A percentile compares a stretch with the other conserved stretches of the same genome.
These are phyloP conservation scores for Yponomeuta sedellus DNA, from an alignment of 2,888 invertebrate genomes.

Conservation along the genomic window DNA sequence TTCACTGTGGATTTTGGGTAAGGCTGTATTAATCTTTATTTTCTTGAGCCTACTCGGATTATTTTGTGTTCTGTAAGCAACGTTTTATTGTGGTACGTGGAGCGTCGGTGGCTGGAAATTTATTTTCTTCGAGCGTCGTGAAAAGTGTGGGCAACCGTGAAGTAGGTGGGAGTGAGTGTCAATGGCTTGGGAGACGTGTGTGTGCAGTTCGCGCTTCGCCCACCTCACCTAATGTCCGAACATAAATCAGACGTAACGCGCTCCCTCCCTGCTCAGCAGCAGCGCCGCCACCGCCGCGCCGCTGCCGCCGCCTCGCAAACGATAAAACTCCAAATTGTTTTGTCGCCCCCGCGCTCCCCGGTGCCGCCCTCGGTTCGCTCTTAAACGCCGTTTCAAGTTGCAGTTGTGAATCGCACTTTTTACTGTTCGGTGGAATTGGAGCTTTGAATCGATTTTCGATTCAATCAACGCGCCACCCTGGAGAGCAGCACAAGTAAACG, in stretches of 20 bases:
- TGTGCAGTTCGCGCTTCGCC: constrained; percentile 59
- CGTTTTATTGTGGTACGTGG: neutral
- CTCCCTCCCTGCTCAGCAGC: constrained; percentile 29
- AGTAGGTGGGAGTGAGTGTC: constrained; percentile 42
- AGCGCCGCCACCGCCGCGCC: constrained; percentile 22
- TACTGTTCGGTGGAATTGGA: constrained; percentile 71
- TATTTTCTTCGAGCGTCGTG: constrained; percentile 17
- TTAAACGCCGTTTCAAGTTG: constrained; percentile 75
- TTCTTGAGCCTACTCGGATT: constrained; percentile 19
- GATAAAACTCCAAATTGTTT: constrained; percentile 76
- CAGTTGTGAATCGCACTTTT: constrained; percentile 76
- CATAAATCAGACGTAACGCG: constrained; percentile 71
- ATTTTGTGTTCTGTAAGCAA: no score
- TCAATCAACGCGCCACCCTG: constrained; percentile 20
- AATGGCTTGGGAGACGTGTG: constrained; percentile 41
- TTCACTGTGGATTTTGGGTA: constrained; percentile 18
- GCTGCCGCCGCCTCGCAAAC: constrained; percentile 51
- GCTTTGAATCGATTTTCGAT: constrained; percentile 67
- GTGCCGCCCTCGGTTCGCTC: constrained; percentile 73
- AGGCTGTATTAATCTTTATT: constrained; percentile 43
- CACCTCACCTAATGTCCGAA: constrained; percentile 58
- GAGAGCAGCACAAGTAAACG: constrained; percentile 27
- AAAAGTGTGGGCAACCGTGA: constrained; percentile 11
- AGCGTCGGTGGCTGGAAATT: neutral
- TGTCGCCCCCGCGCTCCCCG: constrained; percentile 65